phyloP scores from a whole-genome alignment of 2,797 vertebrate species.

The Antrozous pallidus region DNA sequence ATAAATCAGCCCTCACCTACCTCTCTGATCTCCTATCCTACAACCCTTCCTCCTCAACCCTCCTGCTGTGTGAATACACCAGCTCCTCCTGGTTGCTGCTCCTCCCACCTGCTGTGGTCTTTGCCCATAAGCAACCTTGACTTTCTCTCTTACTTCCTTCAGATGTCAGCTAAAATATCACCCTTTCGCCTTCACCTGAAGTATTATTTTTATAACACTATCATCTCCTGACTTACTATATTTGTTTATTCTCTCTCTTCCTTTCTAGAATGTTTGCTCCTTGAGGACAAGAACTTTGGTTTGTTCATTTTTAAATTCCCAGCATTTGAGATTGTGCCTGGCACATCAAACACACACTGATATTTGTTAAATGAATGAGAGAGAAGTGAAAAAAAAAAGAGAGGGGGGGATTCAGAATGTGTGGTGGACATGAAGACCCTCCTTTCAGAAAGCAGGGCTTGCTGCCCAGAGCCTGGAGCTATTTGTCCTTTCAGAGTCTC shows the following conservation, averaged over 20 bases:
- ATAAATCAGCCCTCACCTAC: background rate
- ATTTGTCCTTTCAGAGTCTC: background rate
- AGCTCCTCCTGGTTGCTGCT: background rate
- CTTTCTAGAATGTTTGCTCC: background rate
- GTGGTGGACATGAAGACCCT: background rate
- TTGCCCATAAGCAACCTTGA: background rate
- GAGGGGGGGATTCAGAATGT: background rate
- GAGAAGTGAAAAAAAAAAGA: background rate
- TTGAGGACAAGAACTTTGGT: background rate
- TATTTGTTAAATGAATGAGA: background rate
- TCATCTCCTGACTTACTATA: background rate
- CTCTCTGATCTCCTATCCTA: background rate
- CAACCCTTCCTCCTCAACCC: rapidly evolving
- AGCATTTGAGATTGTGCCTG: background rate
- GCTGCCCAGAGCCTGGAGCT: background rate
- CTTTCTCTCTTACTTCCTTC: background rate
- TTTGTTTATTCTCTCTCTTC: background rate
- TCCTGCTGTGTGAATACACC: rapidly evolving
- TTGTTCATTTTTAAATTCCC: background rate
- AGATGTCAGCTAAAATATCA: background rate
- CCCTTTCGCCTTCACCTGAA: background rate
- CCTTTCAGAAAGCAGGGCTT: background rate
- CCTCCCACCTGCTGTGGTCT: background rate
- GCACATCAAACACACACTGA: background rate
- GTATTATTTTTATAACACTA: background rate